A percentile compares a stretch with the other conserved stretches of the same genome.
Conservation (phyloP, 2,113 vertebrate genomes). For the Mustelus asterias region DNA sequence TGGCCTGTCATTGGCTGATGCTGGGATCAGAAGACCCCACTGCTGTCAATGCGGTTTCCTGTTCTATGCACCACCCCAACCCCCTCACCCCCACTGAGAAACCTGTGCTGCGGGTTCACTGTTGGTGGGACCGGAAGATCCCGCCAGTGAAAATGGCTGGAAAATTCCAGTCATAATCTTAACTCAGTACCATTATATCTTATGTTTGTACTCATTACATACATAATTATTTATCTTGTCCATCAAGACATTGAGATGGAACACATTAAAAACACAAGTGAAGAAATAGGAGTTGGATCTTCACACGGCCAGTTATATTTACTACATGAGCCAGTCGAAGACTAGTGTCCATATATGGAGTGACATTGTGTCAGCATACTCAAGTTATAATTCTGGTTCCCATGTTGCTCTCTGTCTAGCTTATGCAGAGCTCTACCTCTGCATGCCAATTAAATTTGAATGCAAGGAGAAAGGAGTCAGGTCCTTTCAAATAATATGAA, state of each 20-base stretch:
- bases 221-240: neutral
- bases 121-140: no score
- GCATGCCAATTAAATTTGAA: no score
- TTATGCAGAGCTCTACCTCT: no score
- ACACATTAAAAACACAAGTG: neutral
- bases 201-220: neutral
- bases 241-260: neutral
- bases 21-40: no score
- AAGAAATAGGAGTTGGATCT: neutral
- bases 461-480: no score
- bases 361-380: neutral
- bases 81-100: no score
- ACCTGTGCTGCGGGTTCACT: no score
- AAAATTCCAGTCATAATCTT: neutral
- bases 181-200: neutral
- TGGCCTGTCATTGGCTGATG: no score
- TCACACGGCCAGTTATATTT: neutral
- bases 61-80: no score
- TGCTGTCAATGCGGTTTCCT: no score
- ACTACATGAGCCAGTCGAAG: neutral
- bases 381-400: neutral
- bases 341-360: neutral
- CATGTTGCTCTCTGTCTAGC: neutral
- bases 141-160: no score
- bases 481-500: no score